A percentile compares a stretch with the other conserved stretches of the same genome.
phyloP scores from a whole-genome alignment of 2,888 invertebrate species.

The Caenorhabditis drosophilae region DNA sequence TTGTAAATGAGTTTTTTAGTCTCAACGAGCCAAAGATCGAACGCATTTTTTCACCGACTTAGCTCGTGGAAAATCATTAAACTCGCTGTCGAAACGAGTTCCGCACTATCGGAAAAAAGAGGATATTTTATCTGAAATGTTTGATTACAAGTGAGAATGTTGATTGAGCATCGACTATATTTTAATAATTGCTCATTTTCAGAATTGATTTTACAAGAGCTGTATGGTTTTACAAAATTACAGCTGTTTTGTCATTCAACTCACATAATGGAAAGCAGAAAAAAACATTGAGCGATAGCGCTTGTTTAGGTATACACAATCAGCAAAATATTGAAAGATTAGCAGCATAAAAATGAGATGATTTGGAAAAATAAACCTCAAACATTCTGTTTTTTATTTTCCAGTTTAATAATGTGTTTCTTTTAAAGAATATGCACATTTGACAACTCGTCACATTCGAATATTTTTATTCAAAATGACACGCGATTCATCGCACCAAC shows the following conservation, averaged over 20 bases:
- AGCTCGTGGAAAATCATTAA: constrained; percentile 34
- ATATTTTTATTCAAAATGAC: constrained; percentile 1
- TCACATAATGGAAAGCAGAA: constrained; percentile 13
- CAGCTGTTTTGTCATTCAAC: constrained; percentile 6
- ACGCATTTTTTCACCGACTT: constrained; percentile 59
- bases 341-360: too few species aligned
- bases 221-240: constrained; percentile 35
- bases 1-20: neutral
- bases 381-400: too few species aligned
- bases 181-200: constrained; percentile 8
- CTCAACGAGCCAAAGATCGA: too few species aligned
- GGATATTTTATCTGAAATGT: constrained; percentile 44
- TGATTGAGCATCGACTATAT: neutral
- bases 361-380: too few species aligned
- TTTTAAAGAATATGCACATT: constrained; percentile 10
- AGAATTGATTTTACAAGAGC: constrained; percentile 33
- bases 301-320: neutral
- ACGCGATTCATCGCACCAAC: too few species aligned
- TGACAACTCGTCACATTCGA: constrained; percentile 6
- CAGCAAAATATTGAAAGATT: neutral
- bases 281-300: constrained; percentile 20
- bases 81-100: constrained; percentile 25
- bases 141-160: constrained; percentile 41
- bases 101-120: constrained; percentile 46
- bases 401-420: too few species aligned